These are phyloP conservation scores for Acomys russatus DNA, from an alignment of 2,797 vertebrate species.

Conservation along the genomic window DNA sequence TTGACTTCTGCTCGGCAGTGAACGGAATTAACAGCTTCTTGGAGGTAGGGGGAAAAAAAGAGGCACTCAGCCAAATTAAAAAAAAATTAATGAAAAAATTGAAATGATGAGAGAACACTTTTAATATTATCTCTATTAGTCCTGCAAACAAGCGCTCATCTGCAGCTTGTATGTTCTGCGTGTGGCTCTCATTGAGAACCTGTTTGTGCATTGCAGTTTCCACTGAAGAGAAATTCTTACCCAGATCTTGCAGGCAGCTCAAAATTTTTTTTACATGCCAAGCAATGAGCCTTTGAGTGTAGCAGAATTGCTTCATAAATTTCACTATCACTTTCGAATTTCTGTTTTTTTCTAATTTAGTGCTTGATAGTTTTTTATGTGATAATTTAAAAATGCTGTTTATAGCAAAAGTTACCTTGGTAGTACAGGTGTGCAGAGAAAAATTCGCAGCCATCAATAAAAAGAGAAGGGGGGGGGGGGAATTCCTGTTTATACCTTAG, in stretches of 20 bases:
- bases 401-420: conserved; percentile 92
- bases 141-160: conserved; percentile 87
- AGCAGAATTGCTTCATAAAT: conserved; percentile 91
- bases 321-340: conserved; percentile 90
- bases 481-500: neutral
- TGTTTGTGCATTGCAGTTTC: conserved; percentile 63
- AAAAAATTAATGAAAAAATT: conserved; percentile 77
- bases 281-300: conserved; percentile 87
- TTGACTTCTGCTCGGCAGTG: conserved; percentile 93
- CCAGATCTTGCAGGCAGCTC: conserved; percentile 70
- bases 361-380: conserved; percentile 92
- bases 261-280: conserved; percentile 85
- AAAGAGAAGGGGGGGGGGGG: neutral
- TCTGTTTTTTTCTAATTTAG: conserved; percentile 91
- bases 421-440: conserved; percentile 82
- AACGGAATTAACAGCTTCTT: conserved; percentile 93
- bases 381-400: conserved; percentile 90
- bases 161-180: conserved; percentile 75
- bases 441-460: conserved; percentile 74
- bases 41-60: conserved; percentile 87
- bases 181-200: conserved; percentile 70
- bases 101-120: conserved; percentile 87
- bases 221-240: conserved; percentile 71
- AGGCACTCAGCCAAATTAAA: conserved; percentile 89
- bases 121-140: conserved; percentile 89